Evolutionary conservation across 2,888 invertebrate species (phyloP).

Genomic region (Diabrotica balteata): DNA sequence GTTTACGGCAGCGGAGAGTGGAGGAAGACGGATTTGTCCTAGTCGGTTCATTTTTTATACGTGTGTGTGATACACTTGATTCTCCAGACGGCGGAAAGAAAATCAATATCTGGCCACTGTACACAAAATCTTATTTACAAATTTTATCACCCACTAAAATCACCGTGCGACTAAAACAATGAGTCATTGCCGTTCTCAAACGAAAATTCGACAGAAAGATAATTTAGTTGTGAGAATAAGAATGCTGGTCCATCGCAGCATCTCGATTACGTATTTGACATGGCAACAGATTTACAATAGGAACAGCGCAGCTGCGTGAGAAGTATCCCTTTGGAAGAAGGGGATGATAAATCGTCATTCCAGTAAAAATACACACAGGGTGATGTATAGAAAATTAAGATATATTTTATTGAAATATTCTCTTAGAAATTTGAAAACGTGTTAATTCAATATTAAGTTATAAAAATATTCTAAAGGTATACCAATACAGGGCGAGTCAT

Average conservation of each 20-base stretch:
- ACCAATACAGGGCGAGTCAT: neutral
- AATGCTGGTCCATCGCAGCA: slow-evolving; percentile 54
- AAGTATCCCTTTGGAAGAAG: neutral
- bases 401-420: neutral
- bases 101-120: slow-evolving; percentile 2
- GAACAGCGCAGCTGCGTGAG: slow-evolving; percentile 18
- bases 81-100: neutral
- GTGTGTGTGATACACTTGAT: neutral
- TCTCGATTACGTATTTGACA: slow-evolving; percentile 37
- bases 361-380: neutral
- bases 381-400: neutral
- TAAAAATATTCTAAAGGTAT: too few species aligned
- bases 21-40: slow-evolving; percentile 72
- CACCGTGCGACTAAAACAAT: neutral
- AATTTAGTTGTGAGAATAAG: slow-evolving; percentile 22
- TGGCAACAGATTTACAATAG: slow-evolving; percentile 54
- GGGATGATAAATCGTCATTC: neutral
- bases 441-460: too few species aligned
- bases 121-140: neutral
- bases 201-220: neutral
- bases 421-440: too few species aligned
- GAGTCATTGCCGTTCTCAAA: slow-evolving; percentile 3
- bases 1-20: slow-evolving; percentile 77
- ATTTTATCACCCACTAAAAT: slow-evolving; percentile 1
- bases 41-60: slow-evolving; percentile 66